Conservation (phyloP, 2,113 vertebrate genomes). For the Hirundichthys speculiger region DNA sequence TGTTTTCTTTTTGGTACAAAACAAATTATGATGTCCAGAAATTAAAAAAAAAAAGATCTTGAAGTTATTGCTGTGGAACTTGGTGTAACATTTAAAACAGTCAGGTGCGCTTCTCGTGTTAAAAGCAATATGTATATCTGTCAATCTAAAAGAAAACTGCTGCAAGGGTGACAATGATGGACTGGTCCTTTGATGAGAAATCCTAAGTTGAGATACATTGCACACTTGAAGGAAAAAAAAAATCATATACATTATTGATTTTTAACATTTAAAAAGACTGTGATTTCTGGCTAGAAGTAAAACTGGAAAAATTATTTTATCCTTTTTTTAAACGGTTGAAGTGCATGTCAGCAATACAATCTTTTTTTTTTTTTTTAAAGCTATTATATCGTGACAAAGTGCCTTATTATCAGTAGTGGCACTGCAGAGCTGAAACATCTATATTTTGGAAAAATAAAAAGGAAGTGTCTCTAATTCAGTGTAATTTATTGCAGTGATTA, state of each 20-base stretch:
- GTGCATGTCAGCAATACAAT: conserved; percentile 23
- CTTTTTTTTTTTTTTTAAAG: no score
- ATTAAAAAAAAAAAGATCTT: no score
- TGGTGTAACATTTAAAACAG: no score
- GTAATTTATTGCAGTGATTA: conserved; percentile 29
- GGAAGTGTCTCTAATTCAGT: conserved; percentile 8
- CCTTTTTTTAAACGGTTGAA: neutral
- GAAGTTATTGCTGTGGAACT: no score
- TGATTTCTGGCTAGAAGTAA: no score
- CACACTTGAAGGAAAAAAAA: neutral
- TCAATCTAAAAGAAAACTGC: neutral
- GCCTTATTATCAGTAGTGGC: conserved; percentile 3
- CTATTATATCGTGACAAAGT: conserved; percentile 15
- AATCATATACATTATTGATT: no score
- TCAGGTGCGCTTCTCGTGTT: no score
- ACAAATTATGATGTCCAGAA: no score
- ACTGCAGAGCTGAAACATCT: conserved; percentile 2
- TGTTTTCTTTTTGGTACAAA: no score
- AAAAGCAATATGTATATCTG: conserved; percentile 15
- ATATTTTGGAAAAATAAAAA: conserved; percentile 16
- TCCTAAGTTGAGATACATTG: neutral
- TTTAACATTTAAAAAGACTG: no score
- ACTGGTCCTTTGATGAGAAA: neutral
- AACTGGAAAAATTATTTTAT: no score
- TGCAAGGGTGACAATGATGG: neutral